Evolutionary conservation across 2,797 vertebrate genomes (phyloP).

Genomic region (Premnoplex brunnescens): DNA sequence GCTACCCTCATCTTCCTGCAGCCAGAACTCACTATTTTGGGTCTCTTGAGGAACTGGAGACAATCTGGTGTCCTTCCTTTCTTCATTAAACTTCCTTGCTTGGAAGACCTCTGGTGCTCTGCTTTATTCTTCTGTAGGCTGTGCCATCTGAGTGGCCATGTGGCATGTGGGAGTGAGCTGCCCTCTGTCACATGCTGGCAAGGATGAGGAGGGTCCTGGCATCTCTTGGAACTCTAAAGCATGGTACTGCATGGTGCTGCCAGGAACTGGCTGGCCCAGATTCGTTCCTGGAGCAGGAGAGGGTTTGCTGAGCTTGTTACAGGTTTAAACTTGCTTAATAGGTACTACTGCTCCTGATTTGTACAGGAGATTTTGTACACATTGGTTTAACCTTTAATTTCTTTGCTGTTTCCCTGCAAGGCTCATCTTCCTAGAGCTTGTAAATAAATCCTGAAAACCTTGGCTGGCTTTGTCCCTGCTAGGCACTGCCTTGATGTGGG

Average conservation of each 20-base stretch:
- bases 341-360: not conserved
- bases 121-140: not conserved
- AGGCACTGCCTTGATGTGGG: not conserved
- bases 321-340: not conserved
- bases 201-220: not conserved
- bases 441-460: not conserved
- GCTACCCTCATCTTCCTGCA: not conserved
- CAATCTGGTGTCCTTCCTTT: not conserved
- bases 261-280: not conserved
- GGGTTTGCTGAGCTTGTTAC: not conserved
- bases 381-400: not conserved
- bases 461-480: not conserved
- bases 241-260: not conserved
- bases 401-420: not conserved
- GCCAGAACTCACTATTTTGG: not conserved
- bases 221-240: not conserved
- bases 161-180: fast-evolving
- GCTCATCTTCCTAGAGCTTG: not conserved
- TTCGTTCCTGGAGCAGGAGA: not conserved
- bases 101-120: not conserved
- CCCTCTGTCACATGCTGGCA: fast-evolving
- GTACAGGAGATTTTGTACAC: not conserved
- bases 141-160: fast-evolving
- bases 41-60: not conserved
- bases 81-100: not conserved